Evolutionary conservation across 2,888 invertebrate species (phyloP).

Genomic region (Agrochola litura): DNA sequence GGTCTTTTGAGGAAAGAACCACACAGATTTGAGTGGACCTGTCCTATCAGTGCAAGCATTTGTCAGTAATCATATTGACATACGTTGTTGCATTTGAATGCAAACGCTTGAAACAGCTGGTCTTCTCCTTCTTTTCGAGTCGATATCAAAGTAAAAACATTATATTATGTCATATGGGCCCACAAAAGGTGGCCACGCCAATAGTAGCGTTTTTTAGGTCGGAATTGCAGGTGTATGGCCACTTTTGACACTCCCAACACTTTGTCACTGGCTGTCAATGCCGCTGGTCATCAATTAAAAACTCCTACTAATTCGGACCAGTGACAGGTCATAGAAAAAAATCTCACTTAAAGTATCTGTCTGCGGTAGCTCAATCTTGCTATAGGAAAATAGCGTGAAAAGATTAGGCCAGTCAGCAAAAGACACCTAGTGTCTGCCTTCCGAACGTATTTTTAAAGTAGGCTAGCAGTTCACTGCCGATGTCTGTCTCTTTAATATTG

Average conservation of each 20-base stretch:
- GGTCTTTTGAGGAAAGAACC: too few relatives aligned
- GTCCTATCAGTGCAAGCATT: too few relatives aligned
- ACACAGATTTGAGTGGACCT: too few relatives aligned
- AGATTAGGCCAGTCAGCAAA: neutral
- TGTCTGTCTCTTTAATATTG: conserved; percentile 13
- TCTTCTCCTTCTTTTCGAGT: neutral
- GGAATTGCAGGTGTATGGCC: neutral
- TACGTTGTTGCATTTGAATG: neutral
- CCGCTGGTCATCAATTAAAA: neutral
- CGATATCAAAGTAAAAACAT: neutral
- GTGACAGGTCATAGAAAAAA: neutral
- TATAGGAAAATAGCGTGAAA: neutral
- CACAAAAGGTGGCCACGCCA: neutral
- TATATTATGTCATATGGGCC: neutral
- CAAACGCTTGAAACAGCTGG: neutral
- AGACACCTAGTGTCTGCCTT: neutral
- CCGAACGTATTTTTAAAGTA: neutral
- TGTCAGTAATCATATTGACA: too few relatives aligned
- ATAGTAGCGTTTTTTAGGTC: neutral
- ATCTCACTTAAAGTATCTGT: neutral
- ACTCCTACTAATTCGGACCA: neutral
- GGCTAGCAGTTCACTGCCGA: neutral
- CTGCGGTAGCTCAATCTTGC: neutral
- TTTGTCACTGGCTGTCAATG: too few relatives aligned
- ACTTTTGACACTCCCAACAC: neutral